Conservation (phyloP, 2,888 invertebrate genomes). For the Cremastinae sp. region DNA sequence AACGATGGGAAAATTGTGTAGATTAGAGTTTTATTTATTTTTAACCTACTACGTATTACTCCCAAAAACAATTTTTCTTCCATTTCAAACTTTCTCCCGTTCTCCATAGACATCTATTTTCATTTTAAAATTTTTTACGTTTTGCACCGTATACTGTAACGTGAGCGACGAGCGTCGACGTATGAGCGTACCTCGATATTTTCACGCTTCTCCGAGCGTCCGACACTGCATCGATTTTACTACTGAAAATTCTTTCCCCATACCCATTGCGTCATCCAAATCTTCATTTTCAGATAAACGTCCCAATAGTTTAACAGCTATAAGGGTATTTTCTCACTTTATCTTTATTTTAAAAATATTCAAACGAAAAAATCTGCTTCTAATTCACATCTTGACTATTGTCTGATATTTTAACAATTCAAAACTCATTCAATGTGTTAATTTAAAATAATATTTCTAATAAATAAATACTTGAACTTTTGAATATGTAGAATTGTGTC, state of each 20-base stretch:
- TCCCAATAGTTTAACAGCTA: no score
- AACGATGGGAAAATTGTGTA: constrained; percentile 41
- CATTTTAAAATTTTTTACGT: neutral
- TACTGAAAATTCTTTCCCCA: constrained; percentile 17
- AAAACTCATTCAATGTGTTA: no score
- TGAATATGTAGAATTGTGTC: no score
- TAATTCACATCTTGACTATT: no score
- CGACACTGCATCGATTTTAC: constrained; percentile 24
- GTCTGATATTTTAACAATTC: no score
- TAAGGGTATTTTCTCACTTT: no score
- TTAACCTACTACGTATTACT: neutral
- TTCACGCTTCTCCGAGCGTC: constrained; percentile 12
- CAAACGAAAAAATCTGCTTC: no score
- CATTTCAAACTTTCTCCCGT: neutral
- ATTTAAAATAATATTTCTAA: no score
- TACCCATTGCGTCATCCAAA: neutral
- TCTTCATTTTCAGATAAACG: no score
- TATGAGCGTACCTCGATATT: constrained; percentile 23
- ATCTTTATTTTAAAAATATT: no score
- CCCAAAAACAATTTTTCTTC: neutral
- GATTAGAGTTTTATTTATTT: constrained; percentile 28
- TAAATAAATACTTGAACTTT: no score
- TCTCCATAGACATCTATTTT: no score
- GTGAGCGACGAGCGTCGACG: constrained; percentile 2
- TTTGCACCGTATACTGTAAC: neutral